Evolutionary conservation across 2,888 invertebrate species (phyloP).

Genomic region (Phyllotreta striolata): DNA sequence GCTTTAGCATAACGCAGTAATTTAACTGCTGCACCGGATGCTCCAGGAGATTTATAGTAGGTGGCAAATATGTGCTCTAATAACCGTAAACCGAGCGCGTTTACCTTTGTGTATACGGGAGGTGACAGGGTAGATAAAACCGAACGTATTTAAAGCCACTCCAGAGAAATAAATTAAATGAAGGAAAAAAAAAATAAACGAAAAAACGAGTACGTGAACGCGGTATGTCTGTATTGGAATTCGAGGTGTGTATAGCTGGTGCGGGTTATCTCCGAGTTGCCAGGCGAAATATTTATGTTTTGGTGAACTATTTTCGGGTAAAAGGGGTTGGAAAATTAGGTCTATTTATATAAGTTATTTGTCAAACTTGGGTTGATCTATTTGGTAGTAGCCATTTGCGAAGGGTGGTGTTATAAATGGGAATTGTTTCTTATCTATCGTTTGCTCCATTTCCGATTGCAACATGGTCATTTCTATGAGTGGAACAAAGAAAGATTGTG

Average conservation of each 20-base stretch:
- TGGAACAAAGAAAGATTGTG: too few relatives aligned
- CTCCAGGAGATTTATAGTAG: constrained; percentile 11
- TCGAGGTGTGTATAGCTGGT: background rate
- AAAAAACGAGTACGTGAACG: background rate
- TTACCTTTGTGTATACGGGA: constrained; percentile 2
- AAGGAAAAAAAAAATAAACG: too few relatives aligned
- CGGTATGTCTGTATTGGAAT: constrained; percentile 16
- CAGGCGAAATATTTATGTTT: constrained; percentile 8
- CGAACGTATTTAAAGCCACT: constrained; percentile 13
- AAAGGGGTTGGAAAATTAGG: too few relatives aligned
- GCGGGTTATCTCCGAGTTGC: constrained; percentile 1
- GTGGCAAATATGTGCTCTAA: constrained; percentile 12
- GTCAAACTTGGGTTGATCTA: too few relatives aligned
- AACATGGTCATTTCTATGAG: too few relatives aligned
- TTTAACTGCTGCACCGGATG: constrained; percentile 1
- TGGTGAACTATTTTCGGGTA: too few relatives aligned
- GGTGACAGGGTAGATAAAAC: constrained; percentile 15
- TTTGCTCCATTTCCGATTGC: too few relatives aligned
- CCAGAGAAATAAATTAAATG: background rate
- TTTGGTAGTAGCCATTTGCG: too few relatives aligned
- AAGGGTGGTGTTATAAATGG: too few relatives aligned
- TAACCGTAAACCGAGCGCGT: constrained; percentile 11
- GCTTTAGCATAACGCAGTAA: too few relatives aligned
- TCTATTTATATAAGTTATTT: too few relatives aligned
- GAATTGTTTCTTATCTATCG: too few relatives aligned